A percentile compares a stretch with the other conserved stretches of the same genome.
Conservation (phyloP, 1,140 invertebrate genomes). For the Nephotettix cincticeps region DNA sequence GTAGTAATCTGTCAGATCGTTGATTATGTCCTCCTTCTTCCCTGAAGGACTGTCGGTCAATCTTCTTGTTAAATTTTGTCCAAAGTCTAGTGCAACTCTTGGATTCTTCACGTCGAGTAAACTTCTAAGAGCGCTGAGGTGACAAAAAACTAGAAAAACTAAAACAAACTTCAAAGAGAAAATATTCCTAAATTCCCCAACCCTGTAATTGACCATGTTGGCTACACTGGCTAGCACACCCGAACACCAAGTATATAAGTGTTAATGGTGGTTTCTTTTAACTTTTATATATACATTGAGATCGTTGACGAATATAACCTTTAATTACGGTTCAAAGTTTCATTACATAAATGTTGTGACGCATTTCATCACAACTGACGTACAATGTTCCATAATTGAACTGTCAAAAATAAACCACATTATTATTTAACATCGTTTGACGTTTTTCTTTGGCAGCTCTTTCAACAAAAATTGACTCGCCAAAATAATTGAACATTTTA, state of each 20-base stretch:
- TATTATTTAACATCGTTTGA: no score
- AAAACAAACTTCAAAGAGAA: background rate
- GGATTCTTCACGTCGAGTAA: background rate
- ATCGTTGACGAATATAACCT: no score
- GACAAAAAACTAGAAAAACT: background rate
- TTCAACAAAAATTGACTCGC: no score
- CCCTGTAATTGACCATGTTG: background rate
- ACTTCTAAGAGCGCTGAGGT: background rate
- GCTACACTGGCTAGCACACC: background rate
- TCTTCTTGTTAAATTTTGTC: constrained; percentile 5
- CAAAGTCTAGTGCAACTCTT: background rate
- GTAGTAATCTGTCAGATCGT: constrained; percentile 13
- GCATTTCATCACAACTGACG: no score
- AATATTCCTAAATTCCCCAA: background rate
- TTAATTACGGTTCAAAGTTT: no score
- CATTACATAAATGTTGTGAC: no score
- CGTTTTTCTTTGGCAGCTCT: no score
- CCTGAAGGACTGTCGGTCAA: background rate
- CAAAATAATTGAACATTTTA: no score
- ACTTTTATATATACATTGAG: no score
- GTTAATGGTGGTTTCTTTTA: background rate
- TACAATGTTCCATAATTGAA: no score
- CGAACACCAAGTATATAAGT: background rate
- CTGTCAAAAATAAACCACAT: no score
- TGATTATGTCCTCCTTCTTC: background rate